These are phyloP conservation scores for Caligus rogercresseyi DNA, from an alignment of 1,140 invertebrate genomes.

Conservation along the genomic window DNA sequence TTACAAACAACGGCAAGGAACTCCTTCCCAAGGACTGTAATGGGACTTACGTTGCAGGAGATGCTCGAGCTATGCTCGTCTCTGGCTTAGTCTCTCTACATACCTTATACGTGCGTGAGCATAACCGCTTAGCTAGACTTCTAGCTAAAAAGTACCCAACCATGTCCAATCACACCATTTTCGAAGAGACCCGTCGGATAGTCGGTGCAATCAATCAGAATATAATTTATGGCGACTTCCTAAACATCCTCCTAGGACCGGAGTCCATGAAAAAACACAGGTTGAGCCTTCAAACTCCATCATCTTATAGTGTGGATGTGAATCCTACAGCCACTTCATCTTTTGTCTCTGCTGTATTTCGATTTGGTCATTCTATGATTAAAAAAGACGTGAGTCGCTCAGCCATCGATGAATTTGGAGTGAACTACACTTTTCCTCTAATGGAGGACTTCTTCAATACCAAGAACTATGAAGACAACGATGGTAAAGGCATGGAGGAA, in stretches of 20 bases:
- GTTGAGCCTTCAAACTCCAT: slow-evolving; percentile 27
- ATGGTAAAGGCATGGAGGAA: slow-evolving; percentile 6
- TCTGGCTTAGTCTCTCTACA: slow-evolving; percentile 41
- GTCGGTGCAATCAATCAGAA: slow-evolving; percentile 24
- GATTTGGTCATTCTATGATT: slow-evolving; percentile 43
- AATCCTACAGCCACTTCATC: slow-evolving; percentile 73
- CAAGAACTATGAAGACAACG: not conserved
- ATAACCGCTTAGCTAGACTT: slow-evolving; percentile 62
- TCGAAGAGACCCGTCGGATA: slow-evolving; percentile 24
- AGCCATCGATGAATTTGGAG: slow-evolving; percentile 26
- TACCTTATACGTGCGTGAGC: slow-evolving; percentile 50
- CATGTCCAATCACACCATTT: slow-evolving; percentile 26
- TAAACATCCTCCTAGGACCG: slow-evolving; percentile 40
- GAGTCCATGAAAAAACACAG: slow-evolving; percentile 25
- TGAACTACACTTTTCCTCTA: slow-evolving; percentile 19
- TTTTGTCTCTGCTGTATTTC: slow-evolving; percentile 43
- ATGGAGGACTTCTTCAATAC: slow-evolving; percentile 5
- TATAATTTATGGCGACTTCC: slow-evolving; percentile 22
- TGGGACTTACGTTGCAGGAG: slow-evolving; percentile 30
- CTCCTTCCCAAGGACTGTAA: slow-evolving; percentile 26
- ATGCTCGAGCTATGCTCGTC: slow-evolving; percentile 43
- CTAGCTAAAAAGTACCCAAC: slow-evolving; percentile 37
- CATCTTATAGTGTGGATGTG: slow-evolving; percentile 38
- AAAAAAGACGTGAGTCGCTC: slow-evolving; percentile 60
- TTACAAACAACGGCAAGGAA: slow-evolving; percentile 27